Base-by-base conservation (phyloP, 2,797 vertebrate species). In the Acipenser transmontanus region DNA sequence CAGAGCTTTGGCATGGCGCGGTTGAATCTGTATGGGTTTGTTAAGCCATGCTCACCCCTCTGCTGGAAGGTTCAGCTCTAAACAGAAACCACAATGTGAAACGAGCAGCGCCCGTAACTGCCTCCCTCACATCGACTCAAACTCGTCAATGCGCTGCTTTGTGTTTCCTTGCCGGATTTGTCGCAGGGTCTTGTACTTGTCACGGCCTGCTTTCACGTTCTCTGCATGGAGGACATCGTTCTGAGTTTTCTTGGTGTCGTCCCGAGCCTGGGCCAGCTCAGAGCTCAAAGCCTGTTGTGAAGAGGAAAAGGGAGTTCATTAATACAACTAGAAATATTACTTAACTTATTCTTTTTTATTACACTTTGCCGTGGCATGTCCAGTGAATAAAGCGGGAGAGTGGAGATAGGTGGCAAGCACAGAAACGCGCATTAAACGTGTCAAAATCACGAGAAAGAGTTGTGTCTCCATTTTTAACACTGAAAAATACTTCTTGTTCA, bases 141-240 rank as follows among this genome's bases (percentile, higher is more conserved):
- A 99, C 85, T 99, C 97, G 71, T 99, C 97, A 69, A 99, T 98
- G 79, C 97, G 95, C 74, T 99, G 97, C 85, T 99, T 99, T n/a
- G 97, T 99, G 82, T 99, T 99, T 81, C 96, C 96, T 86, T 91
- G 89, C 57, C 96, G 92, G 80, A 99, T 99, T 80, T 99, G 97
- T 1, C 95, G 92, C 62, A 99, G 92, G 50, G 97, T 98, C 85
- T 99, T 99, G 91, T 98, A 98, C 80, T 99, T 99, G 88, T 99
- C 96, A 13, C 97, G 93, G 73, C 97, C 97, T 1, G 95, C 96
- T 78, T 95, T 98, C 65, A 99, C 93, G 67, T 99, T 99, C 87
- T 99, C 96, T 6, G 94, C 94, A 47, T 98, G 97, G 59, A 99
- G 94, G 74, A 98, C 84, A 62, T 99, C 96, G 11, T 98, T 98